Evolutionary conservation across 2,888 invertebrate species (phyloP), one percentile per base, ranked within the genome.

Genomic region (Perizoma flavofasciatum): DNA sequence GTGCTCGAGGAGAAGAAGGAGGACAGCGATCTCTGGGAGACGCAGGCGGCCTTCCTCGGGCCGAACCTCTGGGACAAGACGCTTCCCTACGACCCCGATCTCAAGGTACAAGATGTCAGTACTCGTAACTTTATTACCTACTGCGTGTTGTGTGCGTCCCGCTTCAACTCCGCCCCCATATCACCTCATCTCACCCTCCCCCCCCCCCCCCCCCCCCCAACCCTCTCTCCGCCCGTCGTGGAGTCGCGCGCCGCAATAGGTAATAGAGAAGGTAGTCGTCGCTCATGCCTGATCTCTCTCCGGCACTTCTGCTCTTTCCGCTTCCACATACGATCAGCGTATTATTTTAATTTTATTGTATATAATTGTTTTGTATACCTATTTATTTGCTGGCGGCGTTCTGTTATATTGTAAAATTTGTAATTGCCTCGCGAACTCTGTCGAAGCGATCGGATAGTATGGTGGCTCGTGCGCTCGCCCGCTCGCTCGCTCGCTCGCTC

Each of bases 61-160:
- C 98, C 98, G 70, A 98, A 97, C 89, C 93, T 98, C 68, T 98
- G 98, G 98, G 98, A 98, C 93, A 98, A 98, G 92, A 96, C 97
- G 76, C 93, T 96, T 82, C 95, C 96, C 78, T 97, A 97, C 88
- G 97, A 97, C 93, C 96, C 97, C 87, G 97, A 98, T 94, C 97
- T 98, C 94, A 98, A 98, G 96, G 97, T 97, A 95, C 94, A 93
- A 90, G 93, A 94, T 93, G 93, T 94, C 94, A 93, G 93, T 93
- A 93, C 78, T 82, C 83, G 82, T 79, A 72, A 84, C 83, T 86
- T 80, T 82, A 81, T 86, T 86, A 84, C 88, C 86, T 88, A 83
- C 72, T 85, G 88, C 88, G 83, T 82, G 78, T 79, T 70, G 78
- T 82, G 83, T 85, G 81, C 79, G 81, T 82, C 72, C 78, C 58